Percentiles rank a stretch among this genome's conserved stretches.
phyloP scores from a whole-genome alignment of 2,888 invertebrate species.

The Eristalis arbustorum region DNA sequence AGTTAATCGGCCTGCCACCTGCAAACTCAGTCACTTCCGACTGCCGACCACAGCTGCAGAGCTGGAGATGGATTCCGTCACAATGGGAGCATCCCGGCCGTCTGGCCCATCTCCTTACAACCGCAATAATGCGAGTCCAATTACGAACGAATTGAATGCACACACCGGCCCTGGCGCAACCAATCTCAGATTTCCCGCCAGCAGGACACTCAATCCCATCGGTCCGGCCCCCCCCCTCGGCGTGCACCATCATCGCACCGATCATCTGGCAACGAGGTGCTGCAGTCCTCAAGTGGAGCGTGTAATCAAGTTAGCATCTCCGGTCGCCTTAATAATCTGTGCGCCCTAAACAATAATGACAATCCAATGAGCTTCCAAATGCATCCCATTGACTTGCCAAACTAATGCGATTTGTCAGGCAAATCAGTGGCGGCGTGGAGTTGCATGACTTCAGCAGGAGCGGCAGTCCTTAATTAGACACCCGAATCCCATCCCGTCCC shows the following conservation, averaged over 20 bases:
- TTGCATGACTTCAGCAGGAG: neutral
- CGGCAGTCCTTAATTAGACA: slow-evolving; percentile 46
- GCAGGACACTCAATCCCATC: slow-evolving; percentile 1
- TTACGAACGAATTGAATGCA: slow-evolving; percentile 37
- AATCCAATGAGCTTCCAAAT: slow-evolving; percentile 66
- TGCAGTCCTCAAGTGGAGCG: slow-evolving; percentile 48
- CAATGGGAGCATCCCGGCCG: slow-evolving; percentile 2
- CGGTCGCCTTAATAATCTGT: slow-evolving; percentile 27
- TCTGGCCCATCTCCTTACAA: slow-evolving; percentile 36
- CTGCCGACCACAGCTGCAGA: too few relatives aligned
- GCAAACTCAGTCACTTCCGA: too few relatives aligned
- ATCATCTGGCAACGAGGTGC: slow-evolving; percentile 11
- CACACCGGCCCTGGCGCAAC: slow-evolving; percentile 44
- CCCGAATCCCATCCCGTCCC: too few relatives aligned
- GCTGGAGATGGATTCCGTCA: slow-evolving; percentile 25
- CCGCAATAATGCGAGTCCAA: slow-evolving; percentile 65
- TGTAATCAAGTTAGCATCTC: slow-evolving; percentile 63
- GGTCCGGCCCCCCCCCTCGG: neutral
- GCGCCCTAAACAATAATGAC: slow-evolving; percentile 36
- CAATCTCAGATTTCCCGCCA: slow-evolving; percentile 51
- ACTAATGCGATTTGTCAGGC: slow-evolving; percentile 62
- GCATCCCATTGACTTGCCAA: slow-evolving; percentile 46
- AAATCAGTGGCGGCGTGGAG: slow-evolving; percentile 14
- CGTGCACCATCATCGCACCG: slow-evolving; percentile 7
- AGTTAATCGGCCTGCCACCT: too few relatives aligned